Percentiles rank a stretch among this genome's conserved stretches.
phyloP scores from a whole-genome alignment of 1,140 invertebrate species.

The Trichogramma pretiosum region DNA sequence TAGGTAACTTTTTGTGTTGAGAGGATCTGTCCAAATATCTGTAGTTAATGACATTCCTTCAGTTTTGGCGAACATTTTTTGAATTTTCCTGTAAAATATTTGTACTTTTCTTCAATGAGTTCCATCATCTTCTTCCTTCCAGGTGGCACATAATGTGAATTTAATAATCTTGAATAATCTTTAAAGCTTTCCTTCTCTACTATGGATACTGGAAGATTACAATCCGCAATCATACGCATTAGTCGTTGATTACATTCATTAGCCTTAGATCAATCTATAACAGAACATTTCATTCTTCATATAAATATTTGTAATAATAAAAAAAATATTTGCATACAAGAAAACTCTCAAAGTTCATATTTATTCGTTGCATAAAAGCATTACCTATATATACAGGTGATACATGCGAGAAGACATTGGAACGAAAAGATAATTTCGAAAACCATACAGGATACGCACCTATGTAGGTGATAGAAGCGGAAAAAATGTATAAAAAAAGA shows the following conservation, averaged over 20 bases:
- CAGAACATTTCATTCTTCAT: not conserved
- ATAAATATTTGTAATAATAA: too few species aligned
- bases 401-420: too few species aligned
- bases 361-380: too few species aligned
- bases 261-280: slow-evolving; percentile 8
- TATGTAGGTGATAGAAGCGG: too few species aligned
- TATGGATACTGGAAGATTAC: slow-evolving; percentile 31
- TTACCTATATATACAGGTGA: too few species aligned
- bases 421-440: too few species aligned
- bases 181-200: slow-evolving; percentile 38
- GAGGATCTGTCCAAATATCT: slow-evolving; percentile 27
- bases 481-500: too few species aligned
- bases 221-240: slow-evolving; percentile 32
- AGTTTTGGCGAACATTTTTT: slow-evolving; percentile 25
- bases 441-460: too few species aligned
- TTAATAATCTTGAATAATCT: slow-evolving; percentile 30
- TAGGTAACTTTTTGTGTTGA: slow-evolving; percentile 27
- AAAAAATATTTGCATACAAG: too few species aligned
- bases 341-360: too few species aligned
- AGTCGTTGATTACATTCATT: slow-evolving; percentile 14
- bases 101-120: slow-evolving; percentile 28
- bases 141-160: slow-evolving; percentile 33
- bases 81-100: too few species aligned
- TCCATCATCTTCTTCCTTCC: slow-evolving; percentile 23
- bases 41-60: slow-evolving; percentile 23